Evolutionary conservation across 2,113 vertebrate genomes (phyloP).

Genomic region (Cryptotis parvus): DNA sequence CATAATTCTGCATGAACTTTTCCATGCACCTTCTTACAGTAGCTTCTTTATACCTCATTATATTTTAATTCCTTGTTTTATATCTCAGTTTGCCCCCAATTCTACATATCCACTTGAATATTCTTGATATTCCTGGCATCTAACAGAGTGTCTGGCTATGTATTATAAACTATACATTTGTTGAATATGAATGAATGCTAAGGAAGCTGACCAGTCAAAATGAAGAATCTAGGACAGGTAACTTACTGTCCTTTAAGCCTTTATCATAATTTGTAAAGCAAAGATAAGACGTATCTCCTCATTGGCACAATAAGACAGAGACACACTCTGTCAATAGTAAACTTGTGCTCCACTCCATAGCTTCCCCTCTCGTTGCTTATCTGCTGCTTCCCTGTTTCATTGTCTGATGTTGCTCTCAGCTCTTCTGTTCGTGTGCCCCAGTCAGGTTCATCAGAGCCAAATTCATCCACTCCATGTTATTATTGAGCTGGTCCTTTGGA

Average conservation of each 20-base stretch:
- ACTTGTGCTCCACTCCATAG: neutral
- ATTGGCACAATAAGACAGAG: constrained; percentile 35
- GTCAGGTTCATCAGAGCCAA: neutral
- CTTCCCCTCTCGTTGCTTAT: neutral
- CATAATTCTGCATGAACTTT: neutral
- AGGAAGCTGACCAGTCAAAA: constrained; percentile 64
- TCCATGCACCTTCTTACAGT: no score
- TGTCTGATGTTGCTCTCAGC: neutral
- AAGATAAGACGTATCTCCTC: neutral
- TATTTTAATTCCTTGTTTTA: constrained; percentile 59
- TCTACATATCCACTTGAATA: constrained; percentile 62
- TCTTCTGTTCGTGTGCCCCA: neutral
- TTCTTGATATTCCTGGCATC: constrained; percentile 68
- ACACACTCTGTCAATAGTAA: neutral
- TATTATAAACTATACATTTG: constrained; percentile 63
- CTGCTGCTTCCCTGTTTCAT: neutral
- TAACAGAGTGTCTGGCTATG: constrained; percentile 59
- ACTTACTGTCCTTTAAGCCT: constrained; percentile 61
- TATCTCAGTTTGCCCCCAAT: constrained; percentile 44
- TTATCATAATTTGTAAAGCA: constrained; percentile 59
- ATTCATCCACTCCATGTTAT: neutral
- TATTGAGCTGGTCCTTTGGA: neutral
- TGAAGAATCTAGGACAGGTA: constrained; percentile 14
- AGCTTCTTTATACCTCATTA: neutral
- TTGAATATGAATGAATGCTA: constrained; percentile 77